phyloP scores from a whole-genome alignment of 2,113 vertebrate species.

The Rhombomys opimus region DNA sequence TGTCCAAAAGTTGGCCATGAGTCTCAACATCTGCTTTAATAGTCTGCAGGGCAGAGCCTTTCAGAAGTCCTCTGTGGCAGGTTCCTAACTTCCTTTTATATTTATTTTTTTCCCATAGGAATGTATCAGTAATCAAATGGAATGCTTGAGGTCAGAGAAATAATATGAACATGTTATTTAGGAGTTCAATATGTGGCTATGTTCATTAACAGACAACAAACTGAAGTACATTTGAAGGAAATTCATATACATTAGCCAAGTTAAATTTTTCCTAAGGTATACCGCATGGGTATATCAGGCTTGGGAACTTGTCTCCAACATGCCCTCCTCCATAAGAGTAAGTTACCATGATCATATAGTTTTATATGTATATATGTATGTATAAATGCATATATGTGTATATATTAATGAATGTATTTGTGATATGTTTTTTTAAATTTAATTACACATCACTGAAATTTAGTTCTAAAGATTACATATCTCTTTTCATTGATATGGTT shows the following conservation, averaged over 20 bases:
- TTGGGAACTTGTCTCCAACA: not conserved
- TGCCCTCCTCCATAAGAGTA: not conserved
- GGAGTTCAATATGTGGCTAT: not conserved
- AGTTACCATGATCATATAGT: not conserved
- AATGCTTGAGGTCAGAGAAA: not conserved
- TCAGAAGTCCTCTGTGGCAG: too few relatives aligned
- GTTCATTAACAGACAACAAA: not conserved
- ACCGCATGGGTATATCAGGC: not conserved
- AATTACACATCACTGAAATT: not conserved
- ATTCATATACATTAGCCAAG: not conserved
- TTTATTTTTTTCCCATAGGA: not conserved
- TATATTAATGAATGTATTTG: not conserved
- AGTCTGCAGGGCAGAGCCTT: too few relatives aligned
- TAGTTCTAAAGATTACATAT: not conserved
- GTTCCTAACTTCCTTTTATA: not conserved
- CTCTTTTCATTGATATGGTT: not conserved
- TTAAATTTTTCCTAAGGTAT: not conserved
- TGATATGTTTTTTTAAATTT: not conserved
- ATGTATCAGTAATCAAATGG: not conserved
- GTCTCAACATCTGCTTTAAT: too few relatives aligned
- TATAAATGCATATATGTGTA: not conserved
- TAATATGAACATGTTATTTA: not conserved
- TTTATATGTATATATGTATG: not conserved
- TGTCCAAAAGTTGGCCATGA: too few relatives aligned
- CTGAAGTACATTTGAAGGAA: not conserved